A percentile compares a stretch with the other conserved stretches of the same genome.
phyloP scores from a whole-genome alignment of 1,140 invertebrate genomes.

The Habropoda laboriosa region DNA sequence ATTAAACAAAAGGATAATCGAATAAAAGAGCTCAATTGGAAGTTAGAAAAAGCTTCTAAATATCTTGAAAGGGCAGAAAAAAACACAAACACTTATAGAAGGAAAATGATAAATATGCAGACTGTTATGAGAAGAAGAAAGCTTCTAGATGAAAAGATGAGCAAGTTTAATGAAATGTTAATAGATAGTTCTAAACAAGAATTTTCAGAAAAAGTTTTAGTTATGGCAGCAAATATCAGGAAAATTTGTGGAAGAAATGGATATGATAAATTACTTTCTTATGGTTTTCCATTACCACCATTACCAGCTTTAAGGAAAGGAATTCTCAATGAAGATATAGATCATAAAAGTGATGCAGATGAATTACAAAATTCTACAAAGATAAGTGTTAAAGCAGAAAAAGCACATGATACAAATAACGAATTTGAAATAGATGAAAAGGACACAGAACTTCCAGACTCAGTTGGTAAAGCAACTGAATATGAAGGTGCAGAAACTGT shows the following conservation, averaged over 20 bases:
- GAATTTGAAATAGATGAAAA: neutral
- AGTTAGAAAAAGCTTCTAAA: conserved; percentile 76
- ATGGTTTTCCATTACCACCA: conserved; percentile 74
- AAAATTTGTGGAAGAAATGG: conserved; percentile 68
- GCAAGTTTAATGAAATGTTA: conserved; percentile 66
- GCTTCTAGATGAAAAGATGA: conserved; percentile 69
- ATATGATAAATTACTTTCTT: conserved; percentile 71
- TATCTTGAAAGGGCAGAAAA: conserved; percentile 77
- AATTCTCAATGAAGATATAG: conserved; percentile 8
- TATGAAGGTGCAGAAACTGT: conserved; percentile 60
- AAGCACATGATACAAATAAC: neutral
- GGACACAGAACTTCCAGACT: conserved; percentile 6
- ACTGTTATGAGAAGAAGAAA: conserved; percentile 71
- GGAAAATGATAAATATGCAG: conserved; percentile 75
- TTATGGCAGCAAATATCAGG: conserved; percentile 68
- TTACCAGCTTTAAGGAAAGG: conserved; percentile 34
- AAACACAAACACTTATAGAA: conserved; percentile 74
- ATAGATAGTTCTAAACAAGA: conserved; percentile 55
- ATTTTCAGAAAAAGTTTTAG: conserved; percentile 67
- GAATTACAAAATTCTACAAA: neutral
- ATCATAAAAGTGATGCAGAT: conserved; percentile 28
- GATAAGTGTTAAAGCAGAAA: conserved; percentile 1
- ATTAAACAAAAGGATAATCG: conserved; percentile 72
- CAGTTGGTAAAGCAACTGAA: conserved; percentile 34
- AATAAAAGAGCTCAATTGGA: conserved; percentile 79